These are phyloP conservation scores for Drosophila bunnanda DNA, from an alignment of 2,888 invertebrate species.

Conservation along the genomic window DNA sequence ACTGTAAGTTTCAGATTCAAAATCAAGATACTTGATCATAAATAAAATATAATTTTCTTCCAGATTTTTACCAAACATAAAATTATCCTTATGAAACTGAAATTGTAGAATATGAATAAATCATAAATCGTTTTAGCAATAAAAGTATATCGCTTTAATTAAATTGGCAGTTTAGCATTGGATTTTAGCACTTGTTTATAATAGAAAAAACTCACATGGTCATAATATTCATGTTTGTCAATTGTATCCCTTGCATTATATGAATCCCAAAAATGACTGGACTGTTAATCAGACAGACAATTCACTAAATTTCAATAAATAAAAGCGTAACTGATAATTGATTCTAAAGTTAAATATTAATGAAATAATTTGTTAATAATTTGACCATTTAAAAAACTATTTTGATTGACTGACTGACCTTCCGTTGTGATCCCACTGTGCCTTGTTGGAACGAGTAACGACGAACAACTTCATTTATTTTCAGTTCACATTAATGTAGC, in stretches of 20 bases:
- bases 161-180: not conserved
- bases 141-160: not conserved
- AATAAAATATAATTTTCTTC: no score
- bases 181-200: not conserved
- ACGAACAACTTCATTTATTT: slow-evolving; percentile 77
- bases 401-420: not conserved
- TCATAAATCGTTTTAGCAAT: not conserved
- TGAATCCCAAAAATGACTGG: no score
- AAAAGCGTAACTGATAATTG: not conserved
- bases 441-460: slow-evolving; percentile 12
- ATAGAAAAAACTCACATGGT: not conserved
- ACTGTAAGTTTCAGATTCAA: not conserved
- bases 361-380: no score
- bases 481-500: slow-evolving; percentile 79
- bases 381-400: no score
- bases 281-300: no score
- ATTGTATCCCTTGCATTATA: not conserved
- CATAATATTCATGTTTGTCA: not conserved
- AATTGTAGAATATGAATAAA: not conserved
- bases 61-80: not conserved
- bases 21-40: no score
- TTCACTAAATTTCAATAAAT: not conserved
- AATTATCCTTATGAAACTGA: not conserved
- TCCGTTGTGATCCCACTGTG: slow-evolving; percentile 53
- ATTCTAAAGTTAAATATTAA: no score